Base-by-base conservation (phyloP, 2,888 invertebrate species). In the Tenthredo distinguenda region DNA sequence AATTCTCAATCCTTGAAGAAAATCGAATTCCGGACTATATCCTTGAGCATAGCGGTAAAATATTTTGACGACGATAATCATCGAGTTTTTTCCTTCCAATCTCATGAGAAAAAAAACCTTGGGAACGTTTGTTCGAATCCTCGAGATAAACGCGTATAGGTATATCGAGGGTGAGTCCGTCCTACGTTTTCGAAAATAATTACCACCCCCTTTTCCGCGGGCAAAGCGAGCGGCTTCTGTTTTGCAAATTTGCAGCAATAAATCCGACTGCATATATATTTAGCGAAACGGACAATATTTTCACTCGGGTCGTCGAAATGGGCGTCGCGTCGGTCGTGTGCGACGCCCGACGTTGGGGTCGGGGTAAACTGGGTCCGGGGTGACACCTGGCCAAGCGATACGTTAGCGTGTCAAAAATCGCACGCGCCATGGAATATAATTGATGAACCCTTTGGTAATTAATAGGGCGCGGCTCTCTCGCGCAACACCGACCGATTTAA, bases 401-500 rank as follows among this genome's bases (percentile, higher is more conserved):
- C 92, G 91, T 93, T 92, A 93, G 90, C 91, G 91, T 91, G 92
- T 93, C 93, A 93, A 93, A 91, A 91, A 91, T 91, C 89, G 90
- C 90, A 88, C 90, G 88, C 88, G 89, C 88, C 87, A 87, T 88
- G 87, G 87, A 88, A 89, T 89, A 89, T 92, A 92, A 93, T 92
- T 93, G 92, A 93, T 93, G 92, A 90, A 92, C 90, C 91, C 90
- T 89, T 91, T 90, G 90, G 91, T 92, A 92, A 93, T 93, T 93
- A 92, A 93, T 93, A 92, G 92, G 90, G 88, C 88, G 88, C 86
- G 87, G 87, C 86, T 86, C 85, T 85, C 85, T 72, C 74, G 83
- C 84, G 82, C 50, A 71, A 68, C 43, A 84, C 37, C 79, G 85
- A 85, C 85, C 85, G 86, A 88, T 87, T 87, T 86, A 87, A 85